phyloP scores from a whole-genome alignment of 2,888 invertebrate species.

The Cataglyphis cursor region DNA sequence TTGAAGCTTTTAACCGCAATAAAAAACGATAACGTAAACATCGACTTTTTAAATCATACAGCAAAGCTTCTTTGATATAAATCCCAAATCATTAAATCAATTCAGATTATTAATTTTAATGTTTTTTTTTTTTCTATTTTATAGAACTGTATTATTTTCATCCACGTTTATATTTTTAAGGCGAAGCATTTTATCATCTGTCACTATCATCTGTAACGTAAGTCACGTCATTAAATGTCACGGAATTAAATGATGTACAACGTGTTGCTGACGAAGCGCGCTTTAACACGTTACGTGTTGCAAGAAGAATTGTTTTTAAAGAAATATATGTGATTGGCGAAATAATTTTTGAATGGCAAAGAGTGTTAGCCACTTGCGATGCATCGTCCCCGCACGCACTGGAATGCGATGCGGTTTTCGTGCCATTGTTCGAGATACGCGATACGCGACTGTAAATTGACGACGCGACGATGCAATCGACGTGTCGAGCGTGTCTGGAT shows the following conservation, averaged over 20 bases:
- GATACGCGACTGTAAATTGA: constrained; percentile 53
- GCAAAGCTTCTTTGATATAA: neutral
- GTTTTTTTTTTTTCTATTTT: neutral
- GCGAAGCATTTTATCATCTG: neutral
- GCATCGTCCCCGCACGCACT: constrained; percentile 15
- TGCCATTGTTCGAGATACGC: constrained; percentile 46
- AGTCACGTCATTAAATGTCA: neutral
- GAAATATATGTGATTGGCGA: constrained; percentile 4
- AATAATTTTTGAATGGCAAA: constrained; percentile 27
- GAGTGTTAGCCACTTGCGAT: constrained; percentile 24
- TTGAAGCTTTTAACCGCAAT: constrained; percentile 11
- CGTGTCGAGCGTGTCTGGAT: constrained; percentile 49
- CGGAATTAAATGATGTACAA: neutral
- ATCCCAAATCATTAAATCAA: neutral
- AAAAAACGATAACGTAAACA: neutral
- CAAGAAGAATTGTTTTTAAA: neutral
- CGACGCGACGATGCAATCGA: constrained; percentile 38
- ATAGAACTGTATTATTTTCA: neutral
- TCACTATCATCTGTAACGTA: neutral
- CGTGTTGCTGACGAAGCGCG: neutral
- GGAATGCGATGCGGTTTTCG: constrained; percentile 51
- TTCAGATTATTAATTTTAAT: neutral
- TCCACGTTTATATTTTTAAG: neutral
- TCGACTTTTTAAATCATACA: neutral
- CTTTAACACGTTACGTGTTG: neutral